Evolutionary conservation across 2,888 invertebrate genomes (phyloP), one percentile per base, ranked within the genome.

Genomic region (Erebia aethiops): DNA sequence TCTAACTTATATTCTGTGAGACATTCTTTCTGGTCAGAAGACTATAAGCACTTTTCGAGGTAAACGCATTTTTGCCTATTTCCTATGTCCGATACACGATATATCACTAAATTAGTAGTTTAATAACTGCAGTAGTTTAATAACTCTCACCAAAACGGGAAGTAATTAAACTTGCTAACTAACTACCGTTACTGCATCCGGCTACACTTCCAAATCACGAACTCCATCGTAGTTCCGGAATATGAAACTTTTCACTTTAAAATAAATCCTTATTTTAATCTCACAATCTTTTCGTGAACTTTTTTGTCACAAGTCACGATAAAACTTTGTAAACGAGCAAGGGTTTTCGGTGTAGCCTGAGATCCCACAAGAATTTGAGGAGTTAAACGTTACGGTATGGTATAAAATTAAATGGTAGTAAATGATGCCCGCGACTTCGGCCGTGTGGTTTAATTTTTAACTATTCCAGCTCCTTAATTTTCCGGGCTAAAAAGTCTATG

Each of bases 231-330:
- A 16, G 41, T 16, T 16, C 18, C 10, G 60, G 60, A 43, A 83
- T 62, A 49, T 72, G 82, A 83, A 89, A 90, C 84, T 89, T 89
- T 87, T 84, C 81, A 74, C 80, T 79, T 81, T 86, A 82, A 89
- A 88, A 89, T 88, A 87, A 88, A 88, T 85, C 87, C 84, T 80
- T 75, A 77, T 76, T 78, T 76, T 77, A 78, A 74, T 75, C 73
- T 71, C 67, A 82, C 82, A 84, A 86, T 86, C 86, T 86, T 84
- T 82, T 60, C 41, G n/a, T 10, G 10, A 54, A 54, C 54, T 54
- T 60, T 43, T 60, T 60, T 60, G 35, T 60, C 60, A 43, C n/a
- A 5, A 60, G 60, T 43, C n/a, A 11, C 9, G 60, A 60, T 43
- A n/a, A 60, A 43, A 43, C 41, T 60, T 35, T 5, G 14, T 52